These are phyloP conservation scores for Champsocephalus esox DNA, from an alignment of 2,797 vertebrate species.

Conservation along the genomic window DNA sequence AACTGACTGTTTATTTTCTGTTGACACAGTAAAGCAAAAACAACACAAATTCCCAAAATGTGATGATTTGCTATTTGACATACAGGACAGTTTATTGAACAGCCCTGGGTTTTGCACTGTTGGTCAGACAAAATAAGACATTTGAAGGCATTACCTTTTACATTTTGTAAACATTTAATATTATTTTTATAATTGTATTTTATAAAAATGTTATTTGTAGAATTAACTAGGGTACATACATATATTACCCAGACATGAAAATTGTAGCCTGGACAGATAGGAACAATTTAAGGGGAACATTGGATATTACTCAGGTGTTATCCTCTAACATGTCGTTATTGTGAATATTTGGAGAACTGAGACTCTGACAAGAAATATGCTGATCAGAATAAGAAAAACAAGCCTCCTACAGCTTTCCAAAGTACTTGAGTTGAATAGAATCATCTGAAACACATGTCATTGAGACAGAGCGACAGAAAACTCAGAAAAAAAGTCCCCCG, in stretches of 20 bases:
- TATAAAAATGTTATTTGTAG: no score
- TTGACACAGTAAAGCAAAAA: neutral
- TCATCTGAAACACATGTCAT: constrained; percentile 27
- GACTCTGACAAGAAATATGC: neutral
- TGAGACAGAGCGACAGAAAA: constrained; percentile 20
- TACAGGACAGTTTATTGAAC: neutral
- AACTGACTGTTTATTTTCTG: constrained; percentile 11
- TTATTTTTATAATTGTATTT: no score
- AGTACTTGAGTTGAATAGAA: constrained; percentile 36
- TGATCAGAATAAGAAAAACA: neutral
- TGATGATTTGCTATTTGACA: neutral
- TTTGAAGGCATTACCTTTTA: neutral
- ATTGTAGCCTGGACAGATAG: neutral
- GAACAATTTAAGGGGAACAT: neutral
- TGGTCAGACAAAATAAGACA: neutral
- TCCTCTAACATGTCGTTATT: constrained; percentile 1
- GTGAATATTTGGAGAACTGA: constrained; percentile 1
- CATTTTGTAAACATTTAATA: neutral
- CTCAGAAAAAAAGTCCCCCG: constrained; percentile 8
- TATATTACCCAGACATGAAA: neutral
- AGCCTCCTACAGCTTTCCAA: constrained; percentile 23
- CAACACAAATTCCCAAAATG: neutral
- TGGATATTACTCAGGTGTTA: neutral
- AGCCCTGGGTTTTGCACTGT: neutral
- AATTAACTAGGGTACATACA: no score